Base-by-base conservation (phyloP, 2,888 invertebrate species). In the Atrina japonica region DNA sequence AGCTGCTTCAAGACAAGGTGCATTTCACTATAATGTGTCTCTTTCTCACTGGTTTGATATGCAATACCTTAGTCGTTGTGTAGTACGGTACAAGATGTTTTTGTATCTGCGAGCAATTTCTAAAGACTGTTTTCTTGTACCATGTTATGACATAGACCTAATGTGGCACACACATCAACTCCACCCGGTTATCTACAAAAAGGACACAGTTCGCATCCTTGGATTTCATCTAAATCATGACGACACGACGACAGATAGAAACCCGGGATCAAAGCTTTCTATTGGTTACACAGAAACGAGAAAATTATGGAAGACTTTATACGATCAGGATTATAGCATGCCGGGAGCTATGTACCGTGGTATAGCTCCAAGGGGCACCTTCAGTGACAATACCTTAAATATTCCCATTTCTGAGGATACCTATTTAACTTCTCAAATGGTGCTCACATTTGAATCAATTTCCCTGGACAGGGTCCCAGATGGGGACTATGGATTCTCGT, bases 81-180 rank as follows among this genome's bases (percentile, higher is more conserved):
- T 91, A 23, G 78, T 80, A 16, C 83, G 90, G 11, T 91, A 91
- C 78, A 83, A 86, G 66, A 89, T 89, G 78, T 91, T 91, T 77
- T 78, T 92, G 27, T 84, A 87, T 70, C 80, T 92, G 41, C 91
- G 91, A 81, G 85, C 85, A 63, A 84, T 84, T n/a, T 86, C 91
- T 73, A 85, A 89, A 2, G 88, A 87, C 23, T 85, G 88, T 67
- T 92, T 91, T 76, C 81, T 92, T 21, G 91, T 91, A 21, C 92
- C 92, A 0, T 92, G 91, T 77, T 91, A 91, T 75, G 92, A 92
- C 78, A 91, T 91, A 75, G 91, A 92, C 77, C 80, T 92, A 25
- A 84, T 91, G 16, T 92, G 92, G 92, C 92, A 92, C 77, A 85
- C 91, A 1, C 92, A 92, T 82, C 91, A 91, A 82, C 88, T 91